These are phyloP conservation scores for Brachyopa scutellaris DNA, from an alignment of 2,888 invertebrate species.

Conservation along the genomic window DNA sequence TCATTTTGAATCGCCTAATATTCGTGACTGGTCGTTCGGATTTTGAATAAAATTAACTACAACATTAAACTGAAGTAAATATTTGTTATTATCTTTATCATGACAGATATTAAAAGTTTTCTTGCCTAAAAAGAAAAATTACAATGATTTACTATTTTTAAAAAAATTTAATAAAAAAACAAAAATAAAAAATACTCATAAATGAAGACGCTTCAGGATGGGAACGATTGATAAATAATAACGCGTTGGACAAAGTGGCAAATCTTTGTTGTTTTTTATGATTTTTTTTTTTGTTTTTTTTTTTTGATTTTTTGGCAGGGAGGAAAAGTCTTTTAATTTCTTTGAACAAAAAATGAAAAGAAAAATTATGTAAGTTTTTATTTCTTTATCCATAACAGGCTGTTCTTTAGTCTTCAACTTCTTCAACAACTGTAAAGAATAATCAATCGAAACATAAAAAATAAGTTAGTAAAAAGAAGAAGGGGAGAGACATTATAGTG, in stretches of 20 bases:
- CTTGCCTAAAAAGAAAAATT: conserved; percentile 52
- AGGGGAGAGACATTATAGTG: conserved; percentile 45
- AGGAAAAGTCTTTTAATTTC: conserved; percentile 76
- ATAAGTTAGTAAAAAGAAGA: conserved; percentile 78
- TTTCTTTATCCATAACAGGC: conserved; percentile 74
- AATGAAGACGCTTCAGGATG: conserved; percentile 29
- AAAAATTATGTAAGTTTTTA: conserved; percentile 36
- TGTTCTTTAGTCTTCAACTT: conserved; percentile 81
- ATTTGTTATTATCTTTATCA: conserved; percentile 68
- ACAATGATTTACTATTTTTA: conserved; percentile 18
- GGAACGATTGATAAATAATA: conserved; percentile 15
- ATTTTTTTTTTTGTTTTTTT: conserved; percentile 55
- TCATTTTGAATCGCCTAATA: conserved; percentile 50
- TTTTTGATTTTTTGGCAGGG: conserved; percentile 11
- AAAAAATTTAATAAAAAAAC: conserved; percentile 18
- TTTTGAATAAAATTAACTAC: conserved; percentile 61
- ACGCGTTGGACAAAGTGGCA: conserved; percentile 69
- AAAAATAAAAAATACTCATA: conserved; percentile 9
- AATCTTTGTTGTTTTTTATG: conserved; percentile 27
- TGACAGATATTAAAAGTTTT: conserved; percentile 59
- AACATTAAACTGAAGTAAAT: conserved; percentile 67
- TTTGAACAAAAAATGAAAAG: conserved; percentile 49
- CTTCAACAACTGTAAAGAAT: conserved; percentile 81
- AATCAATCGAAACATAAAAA: conserved; percentile 80
- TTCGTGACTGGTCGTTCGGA: conserved; percentile 44